Evolutionary conservation across 2,888 invertebrate genomes (phyloP).

Genomic region (Oligia fasciuncula): DNA sequence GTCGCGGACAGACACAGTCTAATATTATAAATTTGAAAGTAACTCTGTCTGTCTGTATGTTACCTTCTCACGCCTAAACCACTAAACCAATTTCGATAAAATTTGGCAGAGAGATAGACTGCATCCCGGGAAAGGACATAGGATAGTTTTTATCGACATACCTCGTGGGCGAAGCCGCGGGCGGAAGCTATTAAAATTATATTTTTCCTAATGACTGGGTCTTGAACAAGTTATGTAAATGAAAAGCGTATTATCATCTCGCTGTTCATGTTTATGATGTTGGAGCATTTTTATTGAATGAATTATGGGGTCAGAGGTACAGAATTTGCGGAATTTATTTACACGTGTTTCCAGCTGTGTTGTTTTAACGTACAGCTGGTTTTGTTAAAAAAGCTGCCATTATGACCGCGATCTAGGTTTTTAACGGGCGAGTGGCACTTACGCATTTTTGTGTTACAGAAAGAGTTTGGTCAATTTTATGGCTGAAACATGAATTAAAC

Average conservation of each 20-base stretch:
- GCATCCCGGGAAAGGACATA: no score
- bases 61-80: no score
- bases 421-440: neutral
- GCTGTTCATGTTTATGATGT: conserved; percentile 11
- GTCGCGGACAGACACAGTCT: neutral
- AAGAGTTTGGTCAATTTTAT: neutral
- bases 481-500: neutral
- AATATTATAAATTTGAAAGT: no score
- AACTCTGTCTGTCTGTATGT: no score
- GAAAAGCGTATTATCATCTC: conserved; percentile 1
- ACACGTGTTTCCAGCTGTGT: neutral
- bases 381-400: neutral
- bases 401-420: neutral
- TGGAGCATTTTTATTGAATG: conserved; percentile 31
- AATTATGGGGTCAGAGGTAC: conserved; percentile 30
- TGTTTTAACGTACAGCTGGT: neutral
- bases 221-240: conserved; percentile 51
- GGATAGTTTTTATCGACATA: no score
- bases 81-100: no score
- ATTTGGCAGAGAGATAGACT: no score
- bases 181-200: conserved; percentile 13
- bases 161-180: no score
- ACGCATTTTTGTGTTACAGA: neutral
- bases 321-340: conserved; percentile 32
- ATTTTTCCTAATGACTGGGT: conserved; percentile 6